Evolutionary conservation across 2,113 vertebrate species (phyloP).

Genomic region (Ictalurus punctatus): DNA sequence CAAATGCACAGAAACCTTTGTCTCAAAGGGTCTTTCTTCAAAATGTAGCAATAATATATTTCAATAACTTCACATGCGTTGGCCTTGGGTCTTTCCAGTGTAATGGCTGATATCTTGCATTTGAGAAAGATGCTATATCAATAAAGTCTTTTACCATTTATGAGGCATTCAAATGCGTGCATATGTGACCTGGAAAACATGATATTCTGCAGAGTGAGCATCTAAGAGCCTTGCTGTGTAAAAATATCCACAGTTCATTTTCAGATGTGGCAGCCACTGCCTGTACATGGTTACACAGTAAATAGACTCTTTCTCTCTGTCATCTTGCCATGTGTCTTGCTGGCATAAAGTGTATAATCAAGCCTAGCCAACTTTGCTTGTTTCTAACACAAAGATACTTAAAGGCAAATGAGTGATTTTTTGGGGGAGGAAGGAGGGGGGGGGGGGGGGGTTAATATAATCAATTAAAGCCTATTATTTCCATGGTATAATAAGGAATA

Average conservation of each 20-base stretch:
- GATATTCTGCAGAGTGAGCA: conserved; percentile 27
- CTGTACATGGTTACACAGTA: conserved; percentile 55
- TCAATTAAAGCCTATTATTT: not conserved
- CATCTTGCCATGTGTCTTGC: conserved; percentile 43
- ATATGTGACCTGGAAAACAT: conserved; percentile 15
- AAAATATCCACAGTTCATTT: conserved; percentile 54
- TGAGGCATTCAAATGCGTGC: not conserved
- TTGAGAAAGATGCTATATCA: not conserved
- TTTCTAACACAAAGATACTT: not conserved
- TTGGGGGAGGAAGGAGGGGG: too few relatives aligned
- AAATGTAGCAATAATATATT: not conserved
- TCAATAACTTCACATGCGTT: not conserved
- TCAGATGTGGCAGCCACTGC: conserved; percentile 46
- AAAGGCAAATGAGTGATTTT: not conserved
- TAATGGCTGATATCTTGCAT: not conserved
- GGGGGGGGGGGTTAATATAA: not conserved
- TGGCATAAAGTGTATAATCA: conserved; percentile 20
- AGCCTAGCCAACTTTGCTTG: not conserved
- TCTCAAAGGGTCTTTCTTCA: not conserved
- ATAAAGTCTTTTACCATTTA: not conserved
- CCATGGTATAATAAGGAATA: not conserved
- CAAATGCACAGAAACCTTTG: not conserved
- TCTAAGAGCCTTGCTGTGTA: conserved; percentile 36
- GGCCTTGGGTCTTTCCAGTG: not conserved
- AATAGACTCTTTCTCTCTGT: conserved; percentile 47